Conservation (phyloP, 2,797 vertebrate genomes). For the Hapalemur alaotrensis region DNA sequence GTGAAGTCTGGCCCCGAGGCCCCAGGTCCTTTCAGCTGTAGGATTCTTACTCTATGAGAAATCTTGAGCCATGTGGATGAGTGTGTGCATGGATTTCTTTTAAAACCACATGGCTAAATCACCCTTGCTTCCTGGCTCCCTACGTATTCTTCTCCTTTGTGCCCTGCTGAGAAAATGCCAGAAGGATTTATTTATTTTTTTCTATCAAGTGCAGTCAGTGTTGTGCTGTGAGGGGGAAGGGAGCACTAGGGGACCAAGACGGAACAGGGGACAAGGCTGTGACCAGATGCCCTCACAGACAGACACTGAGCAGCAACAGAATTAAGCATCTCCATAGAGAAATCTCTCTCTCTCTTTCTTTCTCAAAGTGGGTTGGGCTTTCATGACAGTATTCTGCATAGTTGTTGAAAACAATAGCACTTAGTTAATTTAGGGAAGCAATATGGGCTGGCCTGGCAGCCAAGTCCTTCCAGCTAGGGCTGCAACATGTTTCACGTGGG, state of each 20-base stretch:
- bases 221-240: background rate
- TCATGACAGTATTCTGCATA: constrained; percentile 65
- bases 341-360: constrained; percentile 18
- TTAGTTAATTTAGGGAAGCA: constrained; percentile 79
- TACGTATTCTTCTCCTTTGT: background rate
- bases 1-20: background rate
- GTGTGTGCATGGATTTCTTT: background rate
- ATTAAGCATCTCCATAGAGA: constrained; percentile 57
- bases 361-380: constrained; percentile 72
- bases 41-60: background rate
- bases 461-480: constrained; percentile 77
- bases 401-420: constrained; percentile 77
- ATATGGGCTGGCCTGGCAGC: constrained; percentile 70
- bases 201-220: background rate
- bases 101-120: background rate
- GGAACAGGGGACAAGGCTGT: too few species aligned
- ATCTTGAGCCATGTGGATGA: background rate
- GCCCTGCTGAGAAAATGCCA: background rate
- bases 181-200: background rate
- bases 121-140: background rate
- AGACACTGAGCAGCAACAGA: constrained; percentile 58
- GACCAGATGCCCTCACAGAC: constrained; percentile 10
- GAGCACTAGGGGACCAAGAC: background rate
- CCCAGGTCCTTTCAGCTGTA: background rate
- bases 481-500: constrained; percentile 48